Base-by-base conservation (phyloP, 1,140 invertebrate genomes). In the Zophobas atratus region DNA sequence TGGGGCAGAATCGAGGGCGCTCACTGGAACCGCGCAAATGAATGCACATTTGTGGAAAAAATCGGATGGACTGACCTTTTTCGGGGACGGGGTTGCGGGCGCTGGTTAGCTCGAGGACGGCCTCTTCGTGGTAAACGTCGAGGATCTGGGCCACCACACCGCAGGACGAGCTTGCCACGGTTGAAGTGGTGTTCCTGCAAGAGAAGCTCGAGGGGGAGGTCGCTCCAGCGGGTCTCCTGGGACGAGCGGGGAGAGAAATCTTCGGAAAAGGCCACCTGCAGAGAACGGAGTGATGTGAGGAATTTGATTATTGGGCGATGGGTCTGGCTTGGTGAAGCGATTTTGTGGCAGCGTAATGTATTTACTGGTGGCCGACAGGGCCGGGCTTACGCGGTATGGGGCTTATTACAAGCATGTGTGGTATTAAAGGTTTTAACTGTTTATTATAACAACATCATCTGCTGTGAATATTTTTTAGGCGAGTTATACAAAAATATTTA, bases 41-140 rank as follows among this genome's bases (percentile, higher is more conserved):
- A 67, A 4, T 1, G 6, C n/a, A 20, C 8, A 20, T 20, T 20
- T 20, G 20, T 55, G 53, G 33, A 43, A 39, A 1, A n/a, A 67
- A 3, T 32, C 20, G 49, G 49, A 2, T 20, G 38, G 48, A 35
- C 34, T 6, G 56, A 90, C 89, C 89, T 89, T 89, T 85, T 72
- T 89, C 89, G 8, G 89, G 89, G 76, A 90, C 85, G 55, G 89
- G 89, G 85, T 90, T 88, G 80, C 86, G 88, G 78, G 88, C 87
- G 75, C 87, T 88, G 70, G 85, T 86, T 79, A 90, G 84, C 81
- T 88, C 86, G 48, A 90, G 85, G 84, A 89, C 88, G 67, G 88
- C 86, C 71, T 88, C 86, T 81, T 89, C 86, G 53, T 87, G 85
- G 85, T 90, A 90, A 78, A 90, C 84, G 79, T 87, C 88, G 72